phyloP scores from a whole-genome alignment of 2,113 vertebrate species.

The Phalacrocorax aristotelis region DNA sequence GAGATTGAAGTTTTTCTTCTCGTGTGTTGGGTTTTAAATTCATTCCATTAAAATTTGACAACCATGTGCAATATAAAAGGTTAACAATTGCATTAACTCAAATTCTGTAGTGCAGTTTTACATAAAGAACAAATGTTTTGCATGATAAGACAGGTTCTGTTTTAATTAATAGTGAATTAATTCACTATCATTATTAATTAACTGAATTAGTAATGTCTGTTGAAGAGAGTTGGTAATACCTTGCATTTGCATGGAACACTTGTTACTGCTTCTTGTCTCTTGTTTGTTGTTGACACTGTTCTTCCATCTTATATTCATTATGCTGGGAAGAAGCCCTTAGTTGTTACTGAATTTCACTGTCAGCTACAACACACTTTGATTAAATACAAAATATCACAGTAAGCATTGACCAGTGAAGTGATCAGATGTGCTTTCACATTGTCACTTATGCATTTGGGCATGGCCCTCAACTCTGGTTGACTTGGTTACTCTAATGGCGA shows the following conservation, averaged over 20 bases:
- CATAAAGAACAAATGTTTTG: background rate
- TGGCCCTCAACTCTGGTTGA: background rate
- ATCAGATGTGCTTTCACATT: background rate
- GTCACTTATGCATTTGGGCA: background rate
- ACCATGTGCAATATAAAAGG: background rate
- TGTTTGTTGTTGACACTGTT: background rate
- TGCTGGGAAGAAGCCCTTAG: background rate
- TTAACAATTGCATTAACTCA: background rate
- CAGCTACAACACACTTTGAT: background rate
- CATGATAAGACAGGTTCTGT: background rate
- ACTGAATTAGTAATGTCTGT: background rate
- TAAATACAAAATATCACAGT: background rate
- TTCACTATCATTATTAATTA: too few species aligned
- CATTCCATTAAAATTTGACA: background rate
- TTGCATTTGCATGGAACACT: background rate
- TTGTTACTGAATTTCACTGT: background rate
- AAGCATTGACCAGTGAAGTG: accelerated
- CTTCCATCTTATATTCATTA: background rate
- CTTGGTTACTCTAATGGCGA: background rate
- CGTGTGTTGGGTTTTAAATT: background rate
- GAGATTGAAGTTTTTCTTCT: background rate
- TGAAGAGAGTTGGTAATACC: background rate
- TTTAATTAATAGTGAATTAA: background rate
- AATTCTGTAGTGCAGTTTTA: slow-evolving; percentile 4
- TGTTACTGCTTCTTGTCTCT: background rate